Conservation (phyloP, 2,888 invertebrate genomes). For the Pristionchus fissidentatus region DNA sequence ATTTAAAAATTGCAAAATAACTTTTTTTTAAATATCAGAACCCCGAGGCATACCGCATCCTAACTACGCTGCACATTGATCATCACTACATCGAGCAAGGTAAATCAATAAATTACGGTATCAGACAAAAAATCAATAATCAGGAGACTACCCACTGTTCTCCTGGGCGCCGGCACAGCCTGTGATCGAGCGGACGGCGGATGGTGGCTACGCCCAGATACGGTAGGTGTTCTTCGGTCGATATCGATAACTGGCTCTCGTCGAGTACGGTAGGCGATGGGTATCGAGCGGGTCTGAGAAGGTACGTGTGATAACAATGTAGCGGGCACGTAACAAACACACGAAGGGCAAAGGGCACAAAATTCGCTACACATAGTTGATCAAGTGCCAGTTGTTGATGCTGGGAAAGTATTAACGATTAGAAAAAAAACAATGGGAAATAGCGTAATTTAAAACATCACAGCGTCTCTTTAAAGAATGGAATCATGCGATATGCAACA, state of each 20-base stretch:
- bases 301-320: neutral
- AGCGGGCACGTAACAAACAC: neutral
- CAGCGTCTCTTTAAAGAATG: too few species aligned
- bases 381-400: too few species aligned
- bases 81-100: constrained; percentile 76
- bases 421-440: too few species aligned
- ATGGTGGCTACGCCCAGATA: constrained; percentile 57
- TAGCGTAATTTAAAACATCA: too few species aligned
- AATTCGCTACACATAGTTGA: too few species aligned
- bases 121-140: constrained; percentile 1
- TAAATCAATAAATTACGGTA: constrained; percentile 65
- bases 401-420: too few species aligned
- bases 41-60: constrained; percentile 81
- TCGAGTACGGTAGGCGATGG: constrained; percentile 23
- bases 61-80: constrained; percentile 74
- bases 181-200: constrained; percentile 57
- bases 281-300: neutral
- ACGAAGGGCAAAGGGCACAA: neutral
- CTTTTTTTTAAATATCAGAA: constrained; percentile 76
- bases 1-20: neutral
- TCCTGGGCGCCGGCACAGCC: constrained; percentile 51
- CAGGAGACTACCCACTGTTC: constrained; percentile 44
- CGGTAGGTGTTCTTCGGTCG: constrained; percentile 46
- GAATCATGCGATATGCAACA: too few species aligned
- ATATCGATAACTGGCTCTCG: constrained; percentile 26